Percentiles rank a stretch among this genome's conserved stretches.
These are phyloP conservation scores for Bimastos eiseni DNA, from an alignment of 2,888 invertebrate genomes.

Conservation along the genomic window DNA sequence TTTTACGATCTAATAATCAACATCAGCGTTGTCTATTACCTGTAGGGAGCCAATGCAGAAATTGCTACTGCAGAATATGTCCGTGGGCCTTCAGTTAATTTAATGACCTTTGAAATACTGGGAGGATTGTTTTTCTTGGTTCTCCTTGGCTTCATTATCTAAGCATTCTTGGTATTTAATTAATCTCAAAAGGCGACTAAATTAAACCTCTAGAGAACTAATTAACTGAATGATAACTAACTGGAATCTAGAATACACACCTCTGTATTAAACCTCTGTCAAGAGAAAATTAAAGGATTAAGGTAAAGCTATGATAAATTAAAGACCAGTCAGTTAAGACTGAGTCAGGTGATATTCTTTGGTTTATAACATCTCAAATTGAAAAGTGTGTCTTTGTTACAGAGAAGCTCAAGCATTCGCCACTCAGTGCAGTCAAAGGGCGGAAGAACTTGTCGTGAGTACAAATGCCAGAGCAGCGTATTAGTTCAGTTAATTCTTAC, in stretches of 20 bases:
- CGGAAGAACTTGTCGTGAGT: conserved; percentile 4
- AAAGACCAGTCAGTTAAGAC: background rate
- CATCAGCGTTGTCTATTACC: background rate
- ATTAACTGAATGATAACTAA: too few relatives aligned
- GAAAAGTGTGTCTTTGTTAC: background rate
- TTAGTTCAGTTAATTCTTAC: too few relatives aligned
- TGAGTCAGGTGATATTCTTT: background rate
- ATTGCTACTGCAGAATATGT: background rate
- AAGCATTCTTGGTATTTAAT: too few relatives aligned
- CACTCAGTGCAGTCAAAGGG: background rate
- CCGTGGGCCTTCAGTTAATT: too few relatives aligned
- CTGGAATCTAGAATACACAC: too few relatives aligned
- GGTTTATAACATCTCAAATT: background rate
- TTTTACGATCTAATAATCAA: background rate
- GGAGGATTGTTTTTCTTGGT: too few relatives aligned
- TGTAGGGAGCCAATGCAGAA: background rate
- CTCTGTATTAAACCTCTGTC: too few relatives aligned
- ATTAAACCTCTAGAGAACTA: too few relatives aligned
- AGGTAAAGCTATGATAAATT: background rate
- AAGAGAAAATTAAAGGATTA: too few relatives aligned
- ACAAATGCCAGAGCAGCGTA: background rate
- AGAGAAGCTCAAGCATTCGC: background rate
- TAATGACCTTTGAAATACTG: too few relatives aligned
- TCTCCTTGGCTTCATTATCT: too few relatives aligned
- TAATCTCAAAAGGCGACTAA: too few relatives aligned